A percentile compares a stretch with the other conserved stretches of the same genome.
Conservation (phyloP, 2,797 vertebrate species). For the Crenichthys baileyi region DNA sequence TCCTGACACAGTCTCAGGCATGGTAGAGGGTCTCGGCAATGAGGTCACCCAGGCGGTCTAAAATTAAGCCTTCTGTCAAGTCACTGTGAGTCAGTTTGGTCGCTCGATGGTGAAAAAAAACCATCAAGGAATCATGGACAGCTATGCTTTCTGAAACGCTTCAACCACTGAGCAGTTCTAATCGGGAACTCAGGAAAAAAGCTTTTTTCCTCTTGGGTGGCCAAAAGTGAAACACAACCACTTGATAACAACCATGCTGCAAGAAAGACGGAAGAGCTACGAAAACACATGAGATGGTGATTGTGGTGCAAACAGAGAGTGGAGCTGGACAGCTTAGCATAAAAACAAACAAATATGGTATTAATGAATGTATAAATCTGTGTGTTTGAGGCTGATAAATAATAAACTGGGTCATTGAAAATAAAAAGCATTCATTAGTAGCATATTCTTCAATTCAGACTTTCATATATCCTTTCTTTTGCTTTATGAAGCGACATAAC, state of each 20-base stretch:
- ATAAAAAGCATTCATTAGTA: slow-evolving; percentile 74
- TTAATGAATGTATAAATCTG: slow-evolving; percentile 67
- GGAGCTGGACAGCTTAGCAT: slow-evolving; percentile 51
- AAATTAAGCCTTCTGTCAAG: slow-evolving; percentile 53
- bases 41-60: slow-evolving; percentile 76
- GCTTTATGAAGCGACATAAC: slow-evolving; percentile 70
- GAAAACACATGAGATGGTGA: slow-evolving; percentile 41
- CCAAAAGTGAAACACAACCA: slow-evolving; percentile 76
- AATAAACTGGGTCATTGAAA: slow-evolving; percentile 65
- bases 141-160: slow-evolving; percentile 67
- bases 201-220: slow-evolving; percentile 68
- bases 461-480: slow-evolving; percentile 81
- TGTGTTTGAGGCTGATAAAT: slow-evolving; percentile 69
- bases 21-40: slow-evolving; percentile 67
- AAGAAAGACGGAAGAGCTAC: slow-evolving; percentile 34
- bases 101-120: slow-evolving; percentile 50
- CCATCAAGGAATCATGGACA: slow-evolving; percentile 61
- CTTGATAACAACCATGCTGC: slow-evolving; percentile 48
- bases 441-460: slow-evolving; percentile 81
- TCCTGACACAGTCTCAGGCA: slow-evolving; percentile 59
- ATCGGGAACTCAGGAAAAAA: slow-evolving; percentile 73
- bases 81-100: slow-evolving; percentile 60
- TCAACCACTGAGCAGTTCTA: slow-evolving; percentile 66
- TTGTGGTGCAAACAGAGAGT: slow-evolving; percentile 37
- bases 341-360: slow-evolving; percentile 56